These are phyloP conservation scores for Hippocampus zosterae DNA, from an alignment of 2,113 vertebrate genomes.

Conservation along the genomic window DNA sequence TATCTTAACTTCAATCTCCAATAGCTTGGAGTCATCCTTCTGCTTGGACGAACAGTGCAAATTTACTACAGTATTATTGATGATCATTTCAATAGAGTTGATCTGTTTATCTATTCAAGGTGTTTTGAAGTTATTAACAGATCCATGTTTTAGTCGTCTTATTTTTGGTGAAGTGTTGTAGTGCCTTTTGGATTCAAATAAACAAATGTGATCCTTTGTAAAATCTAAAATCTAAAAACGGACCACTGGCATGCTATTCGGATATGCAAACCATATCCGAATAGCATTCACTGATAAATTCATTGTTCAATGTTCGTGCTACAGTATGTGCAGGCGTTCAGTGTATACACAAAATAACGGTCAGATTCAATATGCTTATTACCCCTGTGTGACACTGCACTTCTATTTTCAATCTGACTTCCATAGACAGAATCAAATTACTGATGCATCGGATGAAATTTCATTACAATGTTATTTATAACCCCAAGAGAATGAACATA, in stretches of 20 bases:
- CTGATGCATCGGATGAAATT: conserved; percentile 12
- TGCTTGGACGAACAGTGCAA: conserved; percentile 37
- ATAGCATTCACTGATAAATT: too few relatives aligned
- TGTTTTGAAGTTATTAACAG: conserved; percentile 1
- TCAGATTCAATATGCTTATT: not conserved
- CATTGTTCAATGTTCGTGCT: too few relatives aligned
- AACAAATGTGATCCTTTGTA: not conserved
- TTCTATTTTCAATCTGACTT: not conserved
- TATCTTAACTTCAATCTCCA: conserved; percentile 39
- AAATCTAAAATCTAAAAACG: not conserved
- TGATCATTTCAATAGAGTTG: not conserved
- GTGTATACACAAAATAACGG: not conserved
- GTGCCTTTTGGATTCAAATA: not conserved
- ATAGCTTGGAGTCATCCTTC: conserved; percentile 47
- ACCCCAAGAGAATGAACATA: conserved; percentile 27
- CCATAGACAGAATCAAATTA: not conserved
- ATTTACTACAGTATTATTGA: conserved; percentile 8
- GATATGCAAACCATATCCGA: not conserved
- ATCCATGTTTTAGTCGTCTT: not conserved
- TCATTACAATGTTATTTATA: conserved; percentile 28
- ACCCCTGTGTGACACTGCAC: not conserved
- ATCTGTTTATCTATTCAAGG: not conserved
- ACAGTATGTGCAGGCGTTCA: too few relatives aligned
- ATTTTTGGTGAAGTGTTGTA: not conserved
- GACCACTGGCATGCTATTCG: too few relatives aligned